phyloP scores from a whole-genome alignment of 1,140 invertebrate species.

The Meloidogyne floridensis region DNA sequence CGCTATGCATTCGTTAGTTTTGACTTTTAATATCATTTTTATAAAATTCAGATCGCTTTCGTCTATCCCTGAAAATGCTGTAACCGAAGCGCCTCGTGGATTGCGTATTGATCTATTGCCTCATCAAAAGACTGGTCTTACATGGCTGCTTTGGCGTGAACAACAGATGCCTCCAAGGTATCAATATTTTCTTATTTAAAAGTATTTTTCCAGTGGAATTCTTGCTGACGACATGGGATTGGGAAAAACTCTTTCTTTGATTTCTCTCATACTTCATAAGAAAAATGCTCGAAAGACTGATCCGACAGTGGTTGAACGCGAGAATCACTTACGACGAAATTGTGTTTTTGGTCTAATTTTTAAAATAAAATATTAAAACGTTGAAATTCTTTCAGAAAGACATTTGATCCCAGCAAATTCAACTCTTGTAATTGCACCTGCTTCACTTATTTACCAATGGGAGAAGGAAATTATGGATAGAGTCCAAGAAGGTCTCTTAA shows the following conservation, averaged over 20 bases:
- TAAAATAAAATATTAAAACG: conserved; percentile 44
- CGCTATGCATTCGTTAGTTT: conserved; percentile 42
- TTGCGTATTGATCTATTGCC: conserved; percentile 73
- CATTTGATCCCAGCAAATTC: conserved; percentile 68
- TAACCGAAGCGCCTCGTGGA: conserved; percentile 49
- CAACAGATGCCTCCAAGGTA: conserved; percentile 73
- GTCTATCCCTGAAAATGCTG: conserved; percentile 41
- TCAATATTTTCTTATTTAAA: too few species aligned
- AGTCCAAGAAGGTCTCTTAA: conserved; percentile 72
- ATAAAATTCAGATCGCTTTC: conserved; percentile 42
- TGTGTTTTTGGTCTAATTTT: conserved; percentile 3
- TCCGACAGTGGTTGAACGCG: conserved; percentile 3
- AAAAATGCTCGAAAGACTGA: conserved; percentile 37
- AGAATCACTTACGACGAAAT: not conserved
- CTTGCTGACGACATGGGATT: conserved; percentile 87
- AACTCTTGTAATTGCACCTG: conserved; percentile 85
- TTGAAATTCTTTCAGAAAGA: conserved; percentile 54
- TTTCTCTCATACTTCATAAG: conserved; percentile 75
- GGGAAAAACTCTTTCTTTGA: conserved; percentile 89
- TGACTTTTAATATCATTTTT: conserved; percentile 16
- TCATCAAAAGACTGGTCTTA: conserved; percentile 83
- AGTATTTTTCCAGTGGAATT: conserved; percentile 72
- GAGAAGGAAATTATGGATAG: conserved; percentile 77
- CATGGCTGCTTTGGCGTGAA: conserved; percentile 87
- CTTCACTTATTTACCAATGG: conserved; percentile 79